Evolutionary conservation across 2,797 vertebrate species (phyloP), one percentile per base, ranked within the genome.

Genomic region (Darevskia mixta): DNA sequence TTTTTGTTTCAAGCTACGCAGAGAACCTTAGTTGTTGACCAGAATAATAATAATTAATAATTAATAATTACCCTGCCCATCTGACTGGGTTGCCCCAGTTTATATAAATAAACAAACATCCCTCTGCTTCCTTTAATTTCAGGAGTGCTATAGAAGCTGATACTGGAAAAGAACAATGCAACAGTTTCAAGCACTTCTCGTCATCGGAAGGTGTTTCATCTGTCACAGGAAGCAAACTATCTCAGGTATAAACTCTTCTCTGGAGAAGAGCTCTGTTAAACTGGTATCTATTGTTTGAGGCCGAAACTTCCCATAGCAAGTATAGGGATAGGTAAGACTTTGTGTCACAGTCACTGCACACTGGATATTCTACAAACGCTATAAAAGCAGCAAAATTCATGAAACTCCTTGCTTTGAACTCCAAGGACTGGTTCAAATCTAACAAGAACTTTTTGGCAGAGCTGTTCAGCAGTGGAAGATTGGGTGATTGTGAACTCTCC

Each of bases 121-220:
- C 17, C 32, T 82, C 64, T 73, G 17, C 58, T 71, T 82, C 43
- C 43, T n/a, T 85, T 43, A 49, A 32, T 29, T 88, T 15, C 0
- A 97, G 97, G 92, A 95, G 61, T 87, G 82, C 96, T 17, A 91
- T 96, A 1, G 98, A 98, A 87, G 90, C 94, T 0, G 98, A 98
- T 69, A 87, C 93, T 79, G 98, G 95, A 79, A 98, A 97, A 90
- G 98, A 97, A 49, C 80, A 93, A 69, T 86, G 94, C 18, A 71
- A 41, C 2, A 83, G 89, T 8, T 96, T 96, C 90, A 99, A 96
- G 95, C 96, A 97, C 83, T 43, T 96, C 4, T 79, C 96, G 0
- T 96, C 95, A 18, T 88, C 95, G 1, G 98, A 98, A 11, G 96
- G 96, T 4, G 79, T 93, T 11, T 92, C 97, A 41, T 91, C 97